These are phyloP conservation scores for Nasonia vitripennis DNA, from an alignment of 1,140 invertebrate species.

Conservation along the genomic window DNA sequence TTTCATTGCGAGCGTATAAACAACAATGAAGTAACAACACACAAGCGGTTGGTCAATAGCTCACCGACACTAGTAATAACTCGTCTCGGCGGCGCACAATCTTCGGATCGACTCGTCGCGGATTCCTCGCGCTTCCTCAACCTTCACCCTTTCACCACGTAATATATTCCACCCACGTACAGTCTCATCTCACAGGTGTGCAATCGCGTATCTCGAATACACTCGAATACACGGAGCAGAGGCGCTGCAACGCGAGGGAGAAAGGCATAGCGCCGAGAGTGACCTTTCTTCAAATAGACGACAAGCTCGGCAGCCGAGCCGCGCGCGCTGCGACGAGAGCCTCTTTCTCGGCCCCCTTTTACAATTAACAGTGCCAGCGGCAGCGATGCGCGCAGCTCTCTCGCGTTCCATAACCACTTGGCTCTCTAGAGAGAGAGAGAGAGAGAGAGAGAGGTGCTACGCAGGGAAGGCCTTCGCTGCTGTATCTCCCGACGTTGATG, in stretches of 20 bases:
- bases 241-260: constrained; percentile 23
- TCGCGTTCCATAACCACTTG: constrained; percentile 49
- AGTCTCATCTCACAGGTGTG: background rate
- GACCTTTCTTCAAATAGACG: constrained; percentile 56
- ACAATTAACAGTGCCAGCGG: constrained; percentile 50
- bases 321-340: background rate
- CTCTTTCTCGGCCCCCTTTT: constrained; percentile 41
- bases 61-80: background rate
- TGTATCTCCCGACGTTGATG: background rate
- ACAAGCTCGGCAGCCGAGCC: constrained; percentile 9
- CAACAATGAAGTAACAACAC: background rate
- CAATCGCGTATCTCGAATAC: too few relatives aligned
- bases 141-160: constrained; percentile 41
- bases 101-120: background rate
- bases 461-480: too few relatives aligned
- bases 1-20: too few relatives aligned
- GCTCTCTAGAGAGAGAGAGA: too few relatives aligned
- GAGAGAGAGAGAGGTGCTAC: background rate
- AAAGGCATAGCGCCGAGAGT: constrained; percentile 43
- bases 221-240: background rate
- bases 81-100: background rate
- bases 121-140: constrained; percentile 20
- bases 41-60: background rate
- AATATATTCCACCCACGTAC: too few relatives aligned
- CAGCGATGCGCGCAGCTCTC: background rate